These are phyloP conservation scores for Mormyrops boulengeri DNA, from an alignment of 2,797 vertebrate species.

Conservation along the genomic window DNA sequence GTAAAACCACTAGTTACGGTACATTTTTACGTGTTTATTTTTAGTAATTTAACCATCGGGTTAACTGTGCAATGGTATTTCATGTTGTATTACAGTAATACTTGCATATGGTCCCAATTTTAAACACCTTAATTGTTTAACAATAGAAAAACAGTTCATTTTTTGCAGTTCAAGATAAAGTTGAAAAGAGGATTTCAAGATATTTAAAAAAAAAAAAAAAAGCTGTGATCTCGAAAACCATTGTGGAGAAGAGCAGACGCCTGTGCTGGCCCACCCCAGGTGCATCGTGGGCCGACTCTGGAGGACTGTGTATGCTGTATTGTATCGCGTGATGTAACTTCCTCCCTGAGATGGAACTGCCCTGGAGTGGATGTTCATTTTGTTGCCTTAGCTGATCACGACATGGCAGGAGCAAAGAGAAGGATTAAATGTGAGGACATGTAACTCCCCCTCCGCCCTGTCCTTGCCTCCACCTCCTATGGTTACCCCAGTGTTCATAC, in stretches of 20 bases:
- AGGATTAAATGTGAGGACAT: slow-evolving; percentile 35
- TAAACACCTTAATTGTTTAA: slow-evolving; percentile 54
- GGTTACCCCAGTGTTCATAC: slow-evolving; percentile 52
- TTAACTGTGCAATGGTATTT: slow-evolving; percentile 74
- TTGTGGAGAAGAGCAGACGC: slow-evolving; percentile 43
- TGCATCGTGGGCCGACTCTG: slow-evolving; percentile 48
- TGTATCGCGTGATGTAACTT: slow-evolving; percentile 62
- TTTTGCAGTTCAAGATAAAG: slow-evolving; percentile 6
- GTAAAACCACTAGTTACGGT: slow-evolving; percentile 68
- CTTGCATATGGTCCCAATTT: slow-evolving; percentile 55
- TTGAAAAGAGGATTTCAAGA: slow-evolving; percentile 2
- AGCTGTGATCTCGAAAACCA: slow-evolving; percentile 56
- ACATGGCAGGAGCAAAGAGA: slow-evolving; percentile 55
- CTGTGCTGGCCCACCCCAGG: slow-evolving; percentile 40
- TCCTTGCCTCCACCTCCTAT: slow-evolving; percentile 35
- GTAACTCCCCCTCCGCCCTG: not conserved
- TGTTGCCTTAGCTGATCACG: slow-evolving; percentile 70
- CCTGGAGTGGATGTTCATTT: slow-evolving; percentile 59
- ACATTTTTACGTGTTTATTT: slow-evolving; percentile 70
- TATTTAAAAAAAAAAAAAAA: slow-evolving; percentile 11
- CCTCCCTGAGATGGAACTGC: slow-evolving; percentile 62
- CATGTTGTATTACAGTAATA: slow-evolving; percentile 69
- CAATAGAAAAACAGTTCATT: slow-evolving; percentile 52
- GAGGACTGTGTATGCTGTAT: slow-evolving; percentile 56
- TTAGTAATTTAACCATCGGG: slow-evolving; percentile 68